Evolutionary conservation across 2,113 vertebrate genomes (phyloP).

Genomic region (Antigone vipio): DNA sequence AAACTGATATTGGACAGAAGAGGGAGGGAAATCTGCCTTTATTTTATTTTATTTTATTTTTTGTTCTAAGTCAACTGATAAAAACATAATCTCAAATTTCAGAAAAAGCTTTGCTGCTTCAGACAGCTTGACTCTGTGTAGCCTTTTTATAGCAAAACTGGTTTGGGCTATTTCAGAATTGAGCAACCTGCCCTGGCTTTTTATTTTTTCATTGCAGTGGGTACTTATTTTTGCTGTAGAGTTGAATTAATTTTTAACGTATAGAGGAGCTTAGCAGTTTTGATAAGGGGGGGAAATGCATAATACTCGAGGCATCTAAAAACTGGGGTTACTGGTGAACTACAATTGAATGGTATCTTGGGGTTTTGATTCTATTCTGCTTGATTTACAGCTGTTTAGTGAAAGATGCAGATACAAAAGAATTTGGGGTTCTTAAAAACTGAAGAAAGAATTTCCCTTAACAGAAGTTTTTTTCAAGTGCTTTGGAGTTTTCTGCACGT

Average conservation of each 20-base stretch:
- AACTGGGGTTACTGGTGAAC: not conserved
- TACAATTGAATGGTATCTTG: not conserved
- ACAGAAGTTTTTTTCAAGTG: not conserved
- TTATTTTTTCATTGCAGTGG: not conserved
- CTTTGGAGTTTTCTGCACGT: not conserved
- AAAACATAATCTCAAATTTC: slow-evolving; percentile 7
- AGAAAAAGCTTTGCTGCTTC: not conserved
- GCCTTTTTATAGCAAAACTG: not conserved
- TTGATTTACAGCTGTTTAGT: not conserved
- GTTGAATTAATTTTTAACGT: not conserved
- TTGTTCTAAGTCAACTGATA: not conserved
- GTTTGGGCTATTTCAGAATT: not conserved
- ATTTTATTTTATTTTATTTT: not conserved
- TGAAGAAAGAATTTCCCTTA: no score
- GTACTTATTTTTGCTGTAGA: not conserved
- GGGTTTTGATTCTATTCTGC: accelerated
- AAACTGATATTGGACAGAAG: not conserved
- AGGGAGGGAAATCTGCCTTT: not conserved
- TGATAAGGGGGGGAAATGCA: accelerated
- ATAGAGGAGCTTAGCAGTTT: not conserved
- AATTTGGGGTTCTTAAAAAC: not conserved
- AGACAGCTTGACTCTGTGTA: not conserved
- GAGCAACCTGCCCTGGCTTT: not conserved
- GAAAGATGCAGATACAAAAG: not conserved
- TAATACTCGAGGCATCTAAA: not conserved